Conservation (phyloP, 2,797 vertebrate species). For the Pseudocheirus occidentalis region DNA sequence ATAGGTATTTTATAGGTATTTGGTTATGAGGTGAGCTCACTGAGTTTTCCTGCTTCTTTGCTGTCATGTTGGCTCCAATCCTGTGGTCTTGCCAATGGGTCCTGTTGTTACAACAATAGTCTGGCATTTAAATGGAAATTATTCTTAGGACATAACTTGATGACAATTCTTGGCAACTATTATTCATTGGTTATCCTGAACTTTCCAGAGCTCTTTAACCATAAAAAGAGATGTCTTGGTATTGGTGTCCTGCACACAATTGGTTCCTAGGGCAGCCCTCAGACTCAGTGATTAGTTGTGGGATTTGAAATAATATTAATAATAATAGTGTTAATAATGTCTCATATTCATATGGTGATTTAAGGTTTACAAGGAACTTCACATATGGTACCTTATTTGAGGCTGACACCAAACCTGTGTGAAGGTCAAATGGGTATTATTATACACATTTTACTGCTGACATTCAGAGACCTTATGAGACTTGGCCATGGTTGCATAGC, state of each 20-base stretch:
- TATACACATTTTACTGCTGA: not conserved
- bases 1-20: too few species aligned
- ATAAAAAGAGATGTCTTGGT: not conserved
- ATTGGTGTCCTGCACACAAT: not conserved
- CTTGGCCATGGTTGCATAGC: too few species aligned
- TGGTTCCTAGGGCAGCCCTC: not conserved
- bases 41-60: too few species aligned
- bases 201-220: not conserved
- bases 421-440: not conserved
- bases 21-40: too few species aligned
- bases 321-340: not conserved
- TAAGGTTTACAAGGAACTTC: not conserved
- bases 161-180: not conserved
- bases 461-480: not conserved
- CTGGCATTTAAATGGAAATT: not conserved
- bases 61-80: too few species aligned
- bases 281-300: not conserved
- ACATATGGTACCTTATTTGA: not conserved
- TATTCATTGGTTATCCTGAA: not conserved
- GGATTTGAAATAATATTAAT: constrained; percentile 2
- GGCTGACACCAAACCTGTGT: not conserved
- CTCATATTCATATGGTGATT: not conserved
- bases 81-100: too few species aligned
- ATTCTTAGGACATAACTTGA: not conserved
- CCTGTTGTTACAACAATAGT: not conserved